These are phyloP conservation scores for Coregonus suidteri DNA, from an alignment of 2,797 vertebrate species.

Conservation along the genomic window DNA sequence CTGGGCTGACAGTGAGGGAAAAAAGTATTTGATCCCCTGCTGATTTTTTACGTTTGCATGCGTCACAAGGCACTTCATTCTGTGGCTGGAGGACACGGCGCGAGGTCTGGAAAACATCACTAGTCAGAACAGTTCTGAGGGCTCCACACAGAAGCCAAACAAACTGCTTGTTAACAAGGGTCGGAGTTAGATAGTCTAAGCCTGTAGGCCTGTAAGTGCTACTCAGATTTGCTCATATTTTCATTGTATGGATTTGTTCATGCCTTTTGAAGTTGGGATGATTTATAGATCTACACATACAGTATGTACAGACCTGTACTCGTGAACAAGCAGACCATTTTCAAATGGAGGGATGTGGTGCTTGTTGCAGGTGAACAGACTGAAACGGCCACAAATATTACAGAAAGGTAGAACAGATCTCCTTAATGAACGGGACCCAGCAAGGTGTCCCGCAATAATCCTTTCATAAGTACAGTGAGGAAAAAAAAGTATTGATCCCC, in stretches of 20 bases:
- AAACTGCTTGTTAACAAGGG: not conserved
- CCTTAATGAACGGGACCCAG: not conserved
- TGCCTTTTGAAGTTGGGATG: not conserved
- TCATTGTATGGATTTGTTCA: not conserved
- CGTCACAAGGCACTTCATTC: constrained; percentile 74
- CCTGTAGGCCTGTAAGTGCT: not conserved
- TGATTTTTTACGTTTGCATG: constrained; percentile 34
- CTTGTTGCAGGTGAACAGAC: not conserved
- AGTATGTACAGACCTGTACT: not conserved
- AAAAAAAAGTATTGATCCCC: too few relatives aligned
- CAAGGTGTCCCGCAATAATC: constrained; percentile 16
- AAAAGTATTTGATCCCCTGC: too few relatives aligned
- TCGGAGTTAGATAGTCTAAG: not conserved
- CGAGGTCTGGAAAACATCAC: not conserved
- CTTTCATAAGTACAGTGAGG: constrained; percentile 16
- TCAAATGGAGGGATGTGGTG: not conserved
- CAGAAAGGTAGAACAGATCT: not conserved
- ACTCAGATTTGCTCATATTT: not conserved
- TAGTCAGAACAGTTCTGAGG: not conserved
- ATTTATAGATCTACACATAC: not conserved
- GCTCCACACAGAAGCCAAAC: not conserved
- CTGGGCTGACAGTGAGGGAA: constrained; percentile 49
- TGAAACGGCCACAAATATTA: not conserved
- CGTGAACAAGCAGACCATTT: not conserved
- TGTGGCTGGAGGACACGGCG: constrained; percentile 7